A percentile compares a stretch with the other conserved stretches of the same genome.
Evolutionary conservation across 2,113 vertebrate species (phyloP).

Genomic region (Urocynchramus pylzowi): DNA sequence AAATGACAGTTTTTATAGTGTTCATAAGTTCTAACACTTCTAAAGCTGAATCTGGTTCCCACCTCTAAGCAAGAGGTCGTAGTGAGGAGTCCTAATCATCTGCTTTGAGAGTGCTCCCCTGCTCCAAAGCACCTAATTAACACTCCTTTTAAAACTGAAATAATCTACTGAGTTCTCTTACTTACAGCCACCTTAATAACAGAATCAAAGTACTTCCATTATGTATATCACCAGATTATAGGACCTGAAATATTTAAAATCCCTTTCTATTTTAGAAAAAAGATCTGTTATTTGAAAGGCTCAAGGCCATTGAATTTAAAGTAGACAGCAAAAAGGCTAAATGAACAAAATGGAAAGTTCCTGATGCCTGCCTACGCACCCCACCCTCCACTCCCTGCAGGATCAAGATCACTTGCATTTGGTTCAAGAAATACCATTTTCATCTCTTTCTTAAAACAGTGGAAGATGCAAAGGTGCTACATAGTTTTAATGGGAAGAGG

Average conservation of each 20-base stretch:
- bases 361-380: too few species aligned
- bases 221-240: background rate
- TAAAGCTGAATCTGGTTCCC: background rate
- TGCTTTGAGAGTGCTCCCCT: background rate
- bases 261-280: background rate
- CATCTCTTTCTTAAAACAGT: background rate
- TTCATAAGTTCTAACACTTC: background rate
- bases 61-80: background rate
- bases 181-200: background rate
- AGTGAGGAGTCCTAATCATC: background rate
- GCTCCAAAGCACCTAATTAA: background rate
- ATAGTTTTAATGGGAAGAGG: background rate
- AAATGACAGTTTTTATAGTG: background rate
- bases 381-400: fast-evolving
- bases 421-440: background rate
- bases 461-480: background rate
- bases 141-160: background rate
- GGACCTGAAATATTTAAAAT: background rate
- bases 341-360: background rate
- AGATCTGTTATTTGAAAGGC: background rate
- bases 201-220: background rate
- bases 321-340: background rate
- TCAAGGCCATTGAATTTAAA: background rate
- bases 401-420: background rate
- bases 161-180: background rate